Percentiles rank a stretch among this genome's conserved stretches.
These are phyloP conservation scores for Cerastis leucographa DNA, from an alignment of 2,888 invertebrate genomes.

Conservation along the genomic window DNA sequence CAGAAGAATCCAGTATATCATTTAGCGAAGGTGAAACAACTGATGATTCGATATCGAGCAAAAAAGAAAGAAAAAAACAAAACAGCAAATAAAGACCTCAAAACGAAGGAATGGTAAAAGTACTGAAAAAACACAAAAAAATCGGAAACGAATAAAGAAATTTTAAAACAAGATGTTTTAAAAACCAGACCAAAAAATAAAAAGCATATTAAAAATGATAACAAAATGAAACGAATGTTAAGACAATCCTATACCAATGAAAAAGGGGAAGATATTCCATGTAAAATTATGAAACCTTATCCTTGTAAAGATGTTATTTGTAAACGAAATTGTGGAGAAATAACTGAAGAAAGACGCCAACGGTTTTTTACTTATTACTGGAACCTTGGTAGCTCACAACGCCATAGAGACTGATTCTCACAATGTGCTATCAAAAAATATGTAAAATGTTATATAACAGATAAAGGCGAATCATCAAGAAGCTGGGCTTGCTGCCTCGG, in stretches of 20 bases:
- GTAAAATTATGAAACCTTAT: no score
- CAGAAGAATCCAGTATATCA: no score
- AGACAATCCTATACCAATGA: no score
- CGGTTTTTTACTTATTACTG: background rate
- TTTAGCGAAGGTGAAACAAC: no score
- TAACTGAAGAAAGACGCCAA: background rate
- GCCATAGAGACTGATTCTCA: slow-evolving; percentile 1
- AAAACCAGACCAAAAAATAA: background rate
- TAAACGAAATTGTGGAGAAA: no score
- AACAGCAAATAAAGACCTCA: background rate
- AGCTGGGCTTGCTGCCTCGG: no score
- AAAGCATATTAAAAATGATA: background rate
- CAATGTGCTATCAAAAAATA: background rate
- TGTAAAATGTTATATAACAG: no score
- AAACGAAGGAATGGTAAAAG: background rate
- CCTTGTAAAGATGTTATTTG: no score
- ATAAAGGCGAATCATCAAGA: no score
- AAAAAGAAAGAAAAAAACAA: background rate
- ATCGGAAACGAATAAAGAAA: background rate
- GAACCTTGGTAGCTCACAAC: background rate
- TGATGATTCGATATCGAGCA: background rate
- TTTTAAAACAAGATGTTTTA: background rate
- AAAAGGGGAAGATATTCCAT: no score
- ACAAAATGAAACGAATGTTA: no score
- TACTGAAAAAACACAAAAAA: background rate